Conservation (phyloP, 2,113 vertebrate genomes). For the Solea senegalensis region DNA sequence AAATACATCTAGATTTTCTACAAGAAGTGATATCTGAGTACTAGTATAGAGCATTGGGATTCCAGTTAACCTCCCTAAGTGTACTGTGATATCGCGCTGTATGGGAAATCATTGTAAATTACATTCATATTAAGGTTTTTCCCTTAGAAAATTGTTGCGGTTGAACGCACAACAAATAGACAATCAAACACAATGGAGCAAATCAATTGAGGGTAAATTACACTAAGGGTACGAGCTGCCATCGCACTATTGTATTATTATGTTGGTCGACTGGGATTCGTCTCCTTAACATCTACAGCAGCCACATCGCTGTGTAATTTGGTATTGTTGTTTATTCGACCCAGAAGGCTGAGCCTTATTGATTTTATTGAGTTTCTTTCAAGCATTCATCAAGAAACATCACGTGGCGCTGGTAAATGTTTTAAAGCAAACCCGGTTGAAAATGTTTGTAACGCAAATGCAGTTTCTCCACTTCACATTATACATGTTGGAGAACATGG, state of each 20-base stretch:
- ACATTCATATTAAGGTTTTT: not conserved
- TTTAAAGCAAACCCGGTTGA: not conserved
- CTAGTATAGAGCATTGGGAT: not conserved
- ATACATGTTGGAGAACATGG: no score
- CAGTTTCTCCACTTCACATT: no score
- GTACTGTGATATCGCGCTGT: not conserved
- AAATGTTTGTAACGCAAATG: not conserved
- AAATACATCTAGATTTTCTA: not conserved
- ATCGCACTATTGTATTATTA: not conserved
- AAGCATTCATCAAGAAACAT: not conserved
- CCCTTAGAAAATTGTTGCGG: not conserved
- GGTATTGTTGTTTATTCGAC: not conserved
- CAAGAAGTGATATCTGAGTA: not conserved
- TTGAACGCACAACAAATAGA: slow-evolving; percentile 1
- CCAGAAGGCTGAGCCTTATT: not conserved
- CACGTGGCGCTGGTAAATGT: not conserved
- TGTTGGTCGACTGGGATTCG: not conserved
- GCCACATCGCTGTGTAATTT: not conserved
- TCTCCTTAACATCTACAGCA: not conserved
- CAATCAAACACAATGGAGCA: slow-evolving; percentile 2
- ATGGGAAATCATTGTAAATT: slow-evolving; percentile 1
- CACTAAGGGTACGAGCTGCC: not conserved
- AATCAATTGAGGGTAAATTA: not conserved
- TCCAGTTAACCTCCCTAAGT: not conserved
- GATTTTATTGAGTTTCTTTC: not conserved